Conservation (phyloP, 2,797 vertebrate genomes). For the Sebastes baramenuke region DNA sequence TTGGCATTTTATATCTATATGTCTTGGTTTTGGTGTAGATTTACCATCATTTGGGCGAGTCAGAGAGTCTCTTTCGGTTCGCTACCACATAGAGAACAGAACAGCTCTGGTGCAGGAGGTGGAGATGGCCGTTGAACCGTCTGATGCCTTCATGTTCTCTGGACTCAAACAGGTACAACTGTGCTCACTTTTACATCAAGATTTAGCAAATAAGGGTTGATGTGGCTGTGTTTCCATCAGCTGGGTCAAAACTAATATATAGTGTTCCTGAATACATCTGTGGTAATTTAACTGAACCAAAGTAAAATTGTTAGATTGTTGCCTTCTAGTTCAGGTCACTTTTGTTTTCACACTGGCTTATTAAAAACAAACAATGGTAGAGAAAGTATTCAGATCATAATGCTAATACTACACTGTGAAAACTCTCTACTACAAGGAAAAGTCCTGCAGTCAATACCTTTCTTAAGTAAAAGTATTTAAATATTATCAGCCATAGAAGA, state of each 20-base stretch:
- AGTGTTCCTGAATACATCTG: not conserved
- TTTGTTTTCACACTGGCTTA: not conserved
- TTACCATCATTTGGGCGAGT: constrained; percentile 94
- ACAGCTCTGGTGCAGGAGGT: constrained; percentile 94
- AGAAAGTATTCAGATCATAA: too few relatives aligned
- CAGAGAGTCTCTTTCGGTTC: constrained; percentile 92
- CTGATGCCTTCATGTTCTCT: constrained; percentile 99
- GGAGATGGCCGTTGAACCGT: constrained; percentile 94
- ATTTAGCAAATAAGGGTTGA: not conserved
- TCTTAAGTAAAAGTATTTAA: not conserved
- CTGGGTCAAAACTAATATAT: not conserved
- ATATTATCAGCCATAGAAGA: not conserved
- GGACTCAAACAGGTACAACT: constrained; percentile 93
- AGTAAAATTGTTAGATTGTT: not conserved
- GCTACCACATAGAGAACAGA: constrained; percentile 93
- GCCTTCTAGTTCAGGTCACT: not conserved
- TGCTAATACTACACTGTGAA: not conserved
- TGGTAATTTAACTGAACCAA: not conserved
- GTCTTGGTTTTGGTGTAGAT: constrained; percentile 77
- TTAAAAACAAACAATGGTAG: not conserved
- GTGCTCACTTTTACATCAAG: not conserved
- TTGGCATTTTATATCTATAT: rapidly evolving
- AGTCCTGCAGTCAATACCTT: not conserved
- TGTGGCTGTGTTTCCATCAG: not conserved
- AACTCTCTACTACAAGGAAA: not conserved